Evolutionary conservation across 2,888 invertebrate species (phyloP).

Genomic region (Apodemia mormo): DNA sequence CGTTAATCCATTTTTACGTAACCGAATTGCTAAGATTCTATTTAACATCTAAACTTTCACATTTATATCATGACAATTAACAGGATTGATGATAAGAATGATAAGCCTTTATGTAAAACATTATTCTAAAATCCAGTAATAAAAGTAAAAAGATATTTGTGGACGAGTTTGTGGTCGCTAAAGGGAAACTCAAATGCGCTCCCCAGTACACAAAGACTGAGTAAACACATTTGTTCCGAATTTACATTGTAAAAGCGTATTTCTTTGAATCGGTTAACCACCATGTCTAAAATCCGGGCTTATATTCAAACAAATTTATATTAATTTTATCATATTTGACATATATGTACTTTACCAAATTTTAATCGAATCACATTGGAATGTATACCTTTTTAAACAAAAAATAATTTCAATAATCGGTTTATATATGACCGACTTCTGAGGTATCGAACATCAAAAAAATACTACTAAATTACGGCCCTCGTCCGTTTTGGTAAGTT

Average conservation of each 20-base stretch:
- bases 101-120: not conserved
- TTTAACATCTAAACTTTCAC: no score
- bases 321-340: not conserved
- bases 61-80: not conserved
- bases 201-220: not conserved
- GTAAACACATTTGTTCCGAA: constrained; percentile 10
- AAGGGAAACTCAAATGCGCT: constrained; percentile 3
- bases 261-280: not conserved
- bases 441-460: no score
- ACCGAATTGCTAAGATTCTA: no score
- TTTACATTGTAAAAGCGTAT: not conserved
- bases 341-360: not conserved
- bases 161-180: not conserved
- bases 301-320: not conserved
- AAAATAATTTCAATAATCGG: no score
- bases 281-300: not conserved
- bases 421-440: no score
- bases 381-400: no score
- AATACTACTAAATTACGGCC: no score
- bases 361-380: not conserved
- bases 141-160: not conserved
- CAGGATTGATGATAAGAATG: not conserved
- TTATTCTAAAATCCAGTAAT: not conserved
- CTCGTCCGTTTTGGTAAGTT: no score
- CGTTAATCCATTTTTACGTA: no score